Conservation (phyloP, 2,888 invertebrate genomes). For the Metacarcinus magister region DNA sequence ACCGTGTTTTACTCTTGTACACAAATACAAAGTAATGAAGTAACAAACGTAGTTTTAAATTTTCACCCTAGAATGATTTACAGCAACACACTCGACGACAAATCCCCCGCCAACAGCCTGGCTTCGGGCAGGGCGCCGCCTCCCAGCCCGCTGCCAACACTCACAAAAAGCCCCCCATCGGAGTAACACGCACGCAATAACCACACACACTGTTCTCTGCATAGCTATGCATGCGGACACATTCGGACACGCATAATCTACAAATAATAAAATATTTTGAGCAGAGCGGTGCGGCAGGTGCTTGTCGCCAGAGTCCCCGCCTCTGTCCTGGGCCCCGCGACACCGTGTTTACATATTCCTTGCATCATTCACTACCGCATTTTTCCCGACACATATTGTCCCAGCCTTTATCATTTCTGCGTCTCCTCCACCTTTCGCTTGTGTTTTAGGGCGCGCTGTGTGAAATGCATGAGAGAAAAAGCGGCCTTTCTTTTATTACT, state of each 20-base stretch:
- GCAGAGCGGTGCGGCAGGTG: conserved; percentile 42
- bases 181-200: conserved; percentile 44
- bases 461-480: conserved; percentile 43
- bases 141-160: neutral
- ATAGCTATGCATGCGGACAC: conserved; percentile 65
- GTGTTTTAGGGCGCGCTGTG: conserved; percentile 58
- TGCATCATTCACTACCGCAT: conserved; percentile 68
- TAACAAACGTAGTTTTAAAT: conserved; percentile 34
- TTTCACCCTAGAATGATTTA: conserved; percentile 45
- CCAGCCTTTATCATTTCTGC: conserved; percentile 57
- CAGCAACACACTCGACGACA: conserved; percentile 7
- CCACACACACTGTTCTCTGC: conserved; percentile 62
- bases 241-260: conserved; percentile 70
- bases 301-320: conserved; percentile 69
- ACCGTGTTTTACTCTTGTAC: conserved; percentile 16
- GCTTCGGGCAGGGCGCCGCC: neutral
- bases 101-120: conserved; percentile 19
- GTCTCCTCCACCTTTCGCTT: conserved; percentile 58
- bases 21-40: conserved; percentile 46
- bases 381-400: conserved; percentile 58
- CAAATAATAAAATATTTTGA: conserved; percentile 75
- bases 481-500: conserved; percentile 9
- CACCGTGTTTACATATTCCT: conserved; percentile 76
- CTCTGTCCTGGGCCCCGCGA: conserved; percentile 71
- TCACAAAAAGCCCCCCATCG: conserved; percentile 48